phyloP scores from a whole-genome alignment of 2,888 invertebrate genomes.

The Pherbina coryleti region DNA sequence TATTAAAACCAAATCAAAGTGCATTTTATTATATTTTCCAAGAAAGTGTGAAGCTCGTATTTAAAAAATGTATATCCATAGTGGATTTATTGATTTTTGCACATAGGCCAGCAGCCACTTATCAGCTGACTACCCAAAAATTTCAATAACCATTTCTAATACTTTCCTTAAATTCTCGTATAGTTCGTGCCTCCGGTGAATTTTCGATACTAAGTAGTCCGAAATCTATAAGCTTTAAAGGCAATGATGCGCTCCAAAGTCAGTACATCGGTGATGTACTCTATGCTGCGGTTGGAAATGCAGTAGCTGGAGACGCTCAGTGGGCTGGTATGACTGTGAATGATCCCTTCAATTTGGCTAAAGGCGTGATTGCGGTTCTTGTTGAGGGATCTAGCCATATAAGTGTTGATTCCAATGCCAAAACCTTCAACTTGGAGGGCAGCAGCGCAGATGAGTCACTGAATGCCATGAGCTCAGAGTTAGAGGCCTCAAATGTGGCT shows the following conservation, averaged over 20 bases:
- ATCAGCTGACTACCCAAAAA: neutral
- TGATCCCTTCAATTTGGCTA: slow-evolving; percentile 81
- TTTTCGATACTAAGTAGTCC: slow-evolving; percentile 79
- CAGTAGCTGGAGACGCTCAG: slow-evolving; percentile 77
- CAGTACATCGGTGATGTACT: slow-evolving; percentile 79
- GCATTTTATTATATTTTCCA: too few species aligned
- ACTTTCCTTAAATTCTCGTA: neutral
- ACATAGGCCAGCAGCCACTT: neutral
- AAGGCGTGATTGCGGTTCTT: slow-evolving; percentile 77
- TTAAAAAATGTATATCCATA: too few species aligned
- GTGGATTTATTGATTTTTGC: slow-evolving; percentile 3
- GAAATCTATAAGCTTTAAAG: slow-evolving; percentile 77
- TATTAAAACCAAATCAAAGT: too few species aligned
- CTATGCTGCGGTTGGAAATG: slow-evolving; percentile 79
- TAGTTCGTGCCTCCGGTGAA: slow-evolving; percentile 70
- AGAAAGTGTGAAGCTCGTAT: too few species aligned
- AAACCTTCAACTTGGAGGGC: slow-evolving; percentile 60
- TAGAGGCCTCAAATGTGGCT: slow-evolving; percentile 74
- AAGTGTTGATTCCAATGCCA: slow-evolving; percentile 55
- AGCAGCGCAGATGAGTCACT: slow-evolving; percentile 58
- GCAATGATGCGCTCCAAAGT: slow-evolving; percentile 73
- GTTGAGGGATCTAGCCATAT: slow-evolving; percentile 77
- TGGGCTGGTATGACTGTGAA: slow-evolving; percentile 79
- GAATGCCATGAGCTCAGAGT: slow-evolving; percentile 74
- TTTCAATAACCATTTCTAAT: neutral